Evolutionary conservation across 1,140 invertebrate genomes (phyloP).

Genomic region (Saccostrea glomerata): DNA sequence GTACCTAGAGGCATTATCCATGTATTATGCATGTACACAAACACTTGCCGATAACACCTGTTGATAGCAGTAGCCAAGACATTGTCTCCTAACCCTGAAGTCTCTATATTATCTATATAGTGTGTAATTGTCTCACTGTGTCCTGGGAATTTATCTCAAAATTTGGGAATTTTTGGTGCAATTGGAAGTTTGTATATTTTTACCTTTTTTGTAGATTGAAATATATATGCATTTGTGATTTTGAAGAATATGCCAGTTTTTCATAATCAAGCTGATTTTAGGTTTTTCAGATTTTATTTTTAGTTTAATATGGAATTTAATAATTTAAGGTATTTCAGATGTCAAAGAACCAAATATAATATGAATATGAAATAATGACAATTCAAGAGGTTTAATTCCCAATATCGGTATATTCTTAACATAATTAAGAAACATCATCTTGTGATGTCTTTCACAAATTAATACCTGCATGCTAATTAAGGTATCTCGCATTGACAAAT

Average conservation of each 20-base stretch:
- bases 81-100: not conserved
- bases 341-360: too few relatives aligned
- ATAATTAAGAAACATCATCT: too few relatives aligned
- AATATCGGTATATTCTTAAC: too few relatives aligned
- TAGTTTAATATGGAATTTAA: too few relatives aligned
- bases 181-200: not conserved
- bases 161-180: not conserved
- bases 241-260: not conserved
- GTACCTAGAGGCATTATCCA: not conserved
- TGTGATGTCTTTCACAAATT: too few relatives aligned
- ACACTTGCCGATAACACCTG: constrained; percentile 35
- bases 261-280: not conserved
- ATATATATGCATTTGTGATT: not conserved
- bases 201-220: not conserved
- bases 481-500: too few relatives aligned
- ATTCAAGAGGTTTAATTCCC: too few relatives aligned
- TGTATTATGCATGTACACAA: constrained; percentile 25
- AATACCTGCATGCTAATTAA: too few relatives aligned
- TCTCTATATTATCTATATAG: not conserved
- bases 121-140: not conserved
- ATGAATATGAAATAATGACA: too few relatives aligned
- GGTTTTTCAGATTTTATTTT: not conserved
- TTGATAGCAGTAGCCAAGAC: constrained; percentile 3
- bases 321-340: too few relatives aligned
- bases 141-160: not conserved